A percentile compares a stretch with the other conserved stretches of the same genome.
Conservation (phyloP, 2,113 vertebrate genomes). For the Actenoides lindsayi region DNA sequence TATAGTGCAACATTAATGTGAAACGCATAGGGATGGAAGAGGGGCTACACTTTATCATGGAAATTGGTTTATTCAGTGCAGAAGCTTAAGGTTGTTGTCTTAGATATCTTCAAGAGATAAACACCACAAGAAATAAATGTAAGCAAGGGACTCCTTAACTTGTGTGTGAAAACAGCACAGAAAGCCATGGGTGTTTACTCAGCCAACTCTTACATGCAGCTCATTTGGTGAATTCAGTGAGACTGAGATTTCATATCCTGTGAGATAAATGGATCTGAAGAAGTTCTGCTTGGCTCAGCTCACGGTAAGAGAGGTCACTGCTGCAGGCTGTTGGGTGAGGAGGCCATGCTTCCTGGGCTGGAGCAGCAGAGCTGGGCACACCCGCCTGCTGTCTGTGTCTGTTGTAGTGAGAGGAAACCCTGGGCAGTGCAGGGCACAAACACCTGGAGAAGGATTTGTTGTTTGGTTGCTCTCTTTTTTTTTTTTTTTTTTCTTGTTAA, state of each 20-base stretch:
- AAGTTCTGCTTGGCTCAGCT: not conserved
- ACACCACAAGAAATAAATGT: not conserved
- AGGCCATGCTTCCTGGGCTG: not conserved
- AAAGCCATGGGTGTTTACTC: not conserved
- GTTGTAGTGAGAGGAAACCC: too few relatives aligned
- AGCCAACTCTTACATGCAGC: rapidly evolving
- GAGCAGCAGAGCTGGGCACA: not conserved
- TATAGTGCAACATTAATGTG: not conserved
- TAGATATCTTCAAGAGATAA: not conserved
- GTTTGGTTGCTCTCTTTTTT: not conserved
- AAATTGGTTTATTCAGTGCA: not conserved
- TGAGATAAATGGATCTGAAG: not conserved
- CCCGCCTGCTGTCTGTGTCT: not conserved
- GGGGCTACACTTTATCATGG: not conserved
- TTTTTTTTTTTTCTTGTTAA: not conserved
- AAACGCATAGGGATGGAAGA: not conserved
- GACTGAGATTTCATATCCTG: not conserved
- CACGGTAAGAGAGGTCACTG: not conserved
- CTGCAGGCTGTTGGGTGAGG: not conserved
- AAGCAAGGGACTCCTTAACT: not conserved
- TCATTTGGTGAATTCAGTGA: not conserved
- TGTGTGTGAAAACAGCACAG: not conserved
- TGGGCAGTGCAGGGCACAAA: not conserved
- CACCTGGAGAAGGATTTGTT: not conserved
- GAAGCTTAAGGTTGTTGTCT: not conserved